phyloP scores from a whole-genome alignment of 2,888 invertebrate genomes.

The Seira sanloemensis region DNA sequence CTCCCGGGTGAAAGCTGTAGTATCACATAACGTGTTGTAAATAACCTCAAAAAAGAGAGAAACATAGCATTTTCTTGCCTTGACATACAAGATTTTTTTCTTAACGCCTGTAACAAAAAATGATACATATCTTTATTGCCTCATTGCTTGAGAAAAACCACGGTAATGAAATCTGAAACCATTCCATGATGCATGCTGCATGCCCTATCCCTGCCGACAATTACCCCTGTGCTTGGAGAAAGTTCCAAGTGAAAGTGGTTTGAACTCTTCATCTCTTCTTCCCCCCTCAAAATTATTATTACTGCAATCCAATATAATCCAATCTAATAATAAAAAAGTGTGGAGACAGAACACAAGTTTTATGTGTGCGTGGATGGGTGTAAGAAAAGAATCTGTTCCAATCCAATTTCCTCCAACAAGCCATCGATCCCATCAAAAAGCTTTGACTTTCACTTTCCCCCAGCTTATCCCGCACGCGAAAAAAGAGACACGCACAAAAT shows the following conservation, averaged over 20 bases:
- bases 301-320: background rate
- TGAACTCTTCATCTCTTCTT: background rate
- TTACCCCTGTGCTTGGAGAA: background rate
- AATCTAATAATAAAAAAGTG: background rate
- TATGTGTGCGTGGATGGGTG: background rate
- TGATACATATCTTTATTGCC: background rate
- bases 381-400: background rate
- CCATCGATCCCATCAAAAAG: background rate
- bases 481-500: constrained; percentile 3
- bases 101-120: background rate
- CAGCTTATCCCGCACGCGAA: background rate
- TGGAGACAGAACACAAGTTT: no score
- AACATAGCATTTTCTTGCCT: no score
- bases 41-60: no score
- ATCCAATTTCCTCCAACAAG: background rate
- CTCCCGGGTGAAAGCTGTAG: no score
- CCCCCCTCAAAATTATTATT: background rate
- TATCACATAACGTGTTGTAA: no score
- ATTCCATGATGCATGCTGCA: no score
- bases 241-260: background rate
- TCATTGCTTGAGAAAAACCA: background rate
- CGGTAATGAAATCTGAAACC: background rate
- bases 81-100: background rate
- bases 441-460: background rate
- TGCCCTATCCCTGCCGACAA: background rate